Conservation (phyloP, 2,113 vertebrate genomes). For the Hemibagrus wyckioides region DNA sequence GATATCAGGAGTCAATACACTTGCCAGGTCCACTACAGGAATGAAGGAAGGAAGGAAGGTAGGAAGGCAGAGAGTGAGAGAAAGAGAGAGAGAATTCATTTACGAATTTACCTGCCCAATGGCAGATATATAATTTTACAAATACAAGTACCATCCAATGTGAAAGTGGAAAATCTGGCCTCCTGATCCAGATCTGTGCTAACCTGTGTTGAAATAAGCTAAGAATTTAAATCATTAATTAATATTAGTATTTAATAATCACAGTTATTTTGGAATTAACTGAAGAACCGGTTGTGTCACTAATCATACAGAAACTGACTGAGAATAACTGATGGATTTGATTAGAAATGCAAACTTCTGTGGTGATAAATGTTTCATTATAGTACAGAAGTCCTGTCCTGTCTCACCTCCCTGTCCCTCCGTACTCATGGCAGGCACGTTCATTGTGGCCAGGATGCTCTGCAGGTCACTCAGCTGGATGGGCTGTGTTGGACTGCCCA, state of each 20-base stretch:
- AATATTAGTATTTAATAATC: neutral
- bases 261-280: neutral
- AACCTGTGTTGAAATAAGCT: neutral
- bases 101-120: neutral
- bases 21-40: constrained; percentile 86
- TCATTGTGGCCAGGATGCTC: constrained; percentile 97
- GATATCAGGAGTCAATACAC: constrained; percentile 90
- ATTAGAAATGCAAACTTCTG: neutral
- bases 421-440: constrained; percentile 78
- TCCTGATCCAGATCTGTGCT: neutral
- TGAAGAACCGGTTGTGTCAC: neutral
- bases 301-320: too few relatives aligned
- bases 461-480: constrained; percentile 96
- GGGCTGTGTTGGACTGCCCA: constrained; percentile 86
- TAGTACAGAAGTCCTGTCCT: too few relatives aligned
- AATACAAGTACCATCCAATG: neutral
- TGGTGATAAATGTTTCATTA: neutral
- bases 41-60: neutral
- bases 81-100: neutral
- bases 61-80: neutral
- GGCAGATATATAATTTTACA: neutral
- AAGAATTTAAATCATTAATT: neutral
- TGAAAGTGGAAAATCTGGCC: neutral
- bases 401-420: constrained; percentile 82
- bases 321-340: neutral